Conservation (phyloP, 2,888 invertebrate genomes). For the Rhimphoctona megacephalus region DNA sequence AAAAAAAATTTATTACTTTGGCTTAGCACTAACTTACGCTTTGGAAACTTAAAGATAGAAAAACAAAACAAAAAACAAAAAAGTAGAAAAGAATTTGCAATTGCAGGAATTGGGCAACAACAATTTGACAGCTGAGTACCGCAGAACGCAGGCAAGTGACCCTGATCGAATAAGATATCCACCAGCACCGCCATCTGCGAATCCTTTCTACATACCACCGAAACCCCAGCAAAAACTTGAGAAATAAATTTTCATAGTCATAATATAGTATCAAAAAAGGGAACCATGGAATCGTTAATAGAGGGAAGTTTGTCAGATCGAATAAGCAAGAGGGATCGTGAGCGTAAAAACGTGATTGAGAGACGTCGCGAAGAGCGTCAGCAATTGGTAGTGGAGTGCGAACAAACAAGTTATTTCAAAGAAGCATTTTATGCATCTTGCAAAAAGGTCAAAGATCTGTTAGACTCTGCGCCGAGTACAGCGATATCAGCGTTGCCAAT, state of each 20-base stretch:
- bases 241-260: slow-evolving; percentile 3
- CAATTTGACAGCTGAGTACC: background rate
- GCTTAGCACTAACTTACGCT: background rate
- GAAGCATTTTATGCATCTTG: slow-evolving; percentile 89
- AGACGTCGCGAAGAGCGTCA: slow-evolving; percentile 89
- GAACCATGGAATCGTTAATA: slow-evolving; percentile 78
- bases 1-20: background rate
- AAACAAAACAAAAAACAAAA: background rate
- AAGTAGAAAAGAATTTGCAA: background rate
- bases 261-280: background rate
- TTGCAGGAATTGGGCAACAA: slow-evolving; percentile 6
- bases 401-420: slow-evolving; percentile 90
- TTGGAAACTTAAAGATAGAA: background rate
- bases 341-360: slow-evolving; percentile 88
- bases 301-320: slow-evolving; percentile 84
- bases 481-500: slow-evolving; percentile 86
- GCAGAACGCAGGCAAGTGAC: background rate
- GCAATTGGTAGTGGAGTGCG: slow-evolving; percentile 87
- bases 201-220: slow-evolving; percentile 33
- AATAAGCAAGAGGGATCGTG: slow-evolving; percentile 87
- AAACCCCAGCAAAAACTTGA: slow-evolving; percentile 69
- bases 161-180: background rate
- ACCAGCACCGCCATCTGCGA: background rate
- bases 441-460: slow-evolving; percentile 88
- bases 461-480: slow-evolving; percentile 85